Base-by-base conservation (phyloP, 2,888 invertebrate genomes). In the Notocelia uddmanniana region DNA sequence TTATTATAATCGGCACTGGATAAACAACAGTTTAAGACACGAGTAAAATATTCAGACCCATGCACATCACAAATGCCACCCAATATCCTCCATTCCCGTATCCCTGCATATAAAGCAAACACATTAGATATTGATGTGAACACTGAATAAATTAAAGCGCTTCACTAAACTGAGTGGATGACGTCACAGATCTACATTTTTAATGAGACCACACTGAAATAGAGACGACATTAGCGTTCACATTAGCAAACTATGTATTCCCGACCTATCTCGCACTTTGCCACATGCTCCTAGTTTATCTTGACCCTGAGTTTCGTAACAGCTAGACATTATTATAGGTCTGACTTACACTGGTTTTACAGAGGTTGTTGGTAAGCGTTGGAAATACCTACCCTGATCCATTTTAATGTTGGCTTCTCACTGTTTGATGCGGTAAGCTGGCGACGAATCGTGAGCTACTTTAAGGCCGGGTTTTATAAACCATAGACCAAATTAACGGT, bases 171-270 rank as follows among this genome's bases (percentile, higher is more conserved):
- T 10, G 13, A 19, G 19, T 11, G 6, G n/a, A 18, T 15, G 18
- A 23, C 45, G 57, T 37, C 69, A 62, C 31, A 19, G 45, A 57
- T 69, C 26, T 63, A 57, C 21, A 69, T 69, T 55, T 69, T 63
- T 69, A 63, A 69, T 57, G 69, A 37, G 63, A 18, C 55, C 54
- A 13, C 67, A 41, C 57, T 48, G 31, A 31, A 58, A 50, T 48
- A 15, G 54, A 48, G 68, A 69, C 23, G 59, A 15, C 48, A 48
- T 58, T 68, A 54, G 26, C 54, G 60, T 9, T 37, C 54, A 54
- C 62, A 69, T 69, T 69, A 69, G 45, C 31, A 31, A 15, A 62
- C 41, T 55, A n/a, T 1, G 6, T 10, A 57, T 57, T 18, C 31
- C 11, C 18, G 11, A 26, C 26, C 26, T 26, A 2, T 26, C 26